phyloP scores from a whole-genome alignment of 2,888 invertebrate genomes.

The Metacarcinus magister region DNA sequence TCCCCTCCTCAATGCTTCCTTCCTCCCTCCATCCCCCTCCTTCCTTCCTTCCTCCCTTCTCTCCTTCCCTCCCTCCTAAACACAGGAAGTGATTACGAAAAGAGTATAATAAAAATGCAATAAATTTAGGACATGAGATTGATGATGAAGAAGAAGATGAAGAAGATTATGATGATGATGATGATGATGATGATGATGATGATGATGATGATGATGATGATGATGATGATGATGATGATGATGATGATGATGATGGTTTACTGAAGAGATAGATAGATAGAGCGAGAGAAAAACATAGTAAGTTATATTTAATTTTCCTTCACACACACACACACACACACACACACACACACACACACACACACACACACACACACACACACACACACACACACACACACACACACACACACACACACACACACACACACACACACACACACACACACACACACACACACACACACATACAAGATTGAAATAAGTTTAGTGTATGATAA shows the following conservation, averaged over 20 bases:
- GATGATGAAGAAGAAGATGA: not conserved
- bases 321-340: no score
- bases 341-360: no score
- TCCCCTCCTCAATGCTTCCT: not conserved
- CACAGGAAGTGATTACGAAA: not conserved
- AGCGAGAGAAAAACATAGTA: not conserved
- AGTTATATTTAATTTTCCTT: not conserved
- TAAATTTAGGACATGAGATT: not conserved
- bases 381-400: no score
- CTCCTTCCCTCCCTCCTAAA: not conserved
- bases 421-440: no score
- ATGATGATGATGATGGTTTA: not conserved
- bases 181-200: not conserved
- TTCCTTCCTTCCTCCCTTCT: not conserved
- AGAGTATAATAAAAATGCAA: not conserved
- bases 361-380: no score
- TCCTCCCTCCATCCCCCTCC: not conserved
- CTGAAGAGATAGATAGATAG: not conserved
- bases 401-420: no score
- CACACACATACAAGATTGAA: no score
- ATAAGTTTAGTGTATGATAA: no score
- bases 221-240: not conserved
- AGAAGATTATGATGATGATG: not conserved
- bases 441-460: no score
- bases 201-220: not conserved